Evolutionary conservation across 1,140 invertebrate species (phyloP), one percentile per base, ranked within the genome.

Genomic region (Zophobas morio): DNA sequence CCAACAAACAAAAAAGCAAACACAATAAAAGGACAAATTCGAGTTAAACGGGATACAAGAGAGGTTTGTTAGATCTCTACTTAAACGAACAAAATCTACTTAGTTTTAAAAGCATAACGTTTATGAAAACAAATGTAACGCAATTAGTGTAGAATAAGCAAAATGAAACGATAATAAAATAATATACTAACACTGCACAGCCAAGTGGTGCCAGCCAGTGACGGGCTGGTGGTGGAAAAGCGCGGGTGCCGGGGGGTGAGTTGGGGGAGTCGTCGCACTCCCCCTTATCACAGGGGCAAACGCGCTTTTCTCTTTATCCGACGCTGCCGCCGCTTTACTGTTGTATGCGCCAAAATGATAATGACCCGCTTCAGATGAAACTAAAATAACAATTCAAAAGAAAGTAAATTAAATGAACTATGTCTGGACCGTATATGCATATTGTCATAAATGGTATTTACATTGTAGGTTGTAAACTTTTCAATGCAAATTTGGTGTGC

Each of bases 331-430:
- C 49, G 82, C 82, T 87, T 88, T 86, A 83, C 85, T 81, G 80
- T 88, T 86, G 87, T 87, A 90, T 88, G 88, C 84, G 88, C 90
- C 90, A 89, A 90, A 91, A 89, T 89, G 87, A 88, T 88, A 88
- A 87, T 87, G 86, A 85, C 86, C 86, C 84, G 87, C 86, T 80
- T 86, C 85, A 78, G 81, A 81, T 53, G 85, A 82, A 84, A 87
- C 84, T 85, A 87, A 86, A 87, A 86, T 75, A 63, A 75, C 73
- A 57, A 75, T 73, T 73, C 51, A 39, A 56, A 57, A 40, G 37
- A 74, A 74, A 73, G 51, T 56, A 46, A 74, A 56, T 56, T n/a
- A 46, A 56, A 37, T 54, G 33, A 72, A 46, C 42, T 20, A 20
- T 20, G 20, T 20, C 20, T 20, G 20, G 20, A 20, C 20, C 20